These are phyloP conservation scores for Diplodus puntazzo DNA, from an alignment of 2,797 vertebrate species.

Conservation along the genomic window DNA sequence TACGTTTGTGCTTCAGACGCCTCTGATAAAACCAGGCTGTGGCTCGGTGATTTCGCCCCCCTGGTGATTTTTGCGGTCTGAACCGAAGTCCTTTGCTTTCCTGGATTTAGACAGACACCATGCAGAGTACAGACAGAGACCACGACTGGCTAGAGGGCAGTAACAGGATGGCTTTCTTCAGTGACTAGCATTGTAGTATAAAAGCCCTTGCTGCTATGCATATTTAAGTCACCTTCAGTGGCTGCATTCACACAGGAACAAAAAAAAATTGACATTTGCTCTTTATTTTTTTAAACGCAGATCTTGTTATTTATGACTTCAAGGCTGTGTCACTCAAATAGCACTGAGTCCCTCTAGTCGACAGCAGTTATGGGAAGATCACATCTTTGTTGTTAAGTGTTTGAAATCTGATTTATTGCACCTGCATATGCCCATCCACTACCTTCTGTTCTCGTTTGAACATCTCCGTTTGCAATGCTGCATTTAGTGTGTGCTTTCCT, in stretches of 20 bases:
- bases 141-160: conserved; percentile 76
- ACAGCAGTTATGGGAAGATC: conserved; percentile 24
- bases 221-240: conserved; percentile 79
- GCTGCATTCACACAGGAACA: conserved; percentile 60
- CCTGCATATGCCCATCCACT: conserved; percentile 40
- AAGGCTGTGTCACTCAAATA: conserved; percentile 27
- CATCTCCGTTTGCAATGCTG: conserved; percentile 51
- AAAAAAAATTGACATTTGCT: not conserved
- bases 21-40: conserved; percentile 62
- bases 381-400: conserved; percentile 23
- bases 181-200: conserved; percentile 74
- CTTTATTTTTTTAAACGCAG: conserved; percentile 21
- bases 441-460: conserved; percentile 32
- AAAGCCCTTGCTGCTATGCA: conserved; percentile 88
- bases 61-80: conserved; percentile 62
- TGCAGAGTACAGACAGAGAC: conserved; percentile 74
- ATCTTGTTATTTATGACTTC: conserved; percentile 29
- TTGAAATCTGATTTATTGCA: conserved; percentile 30
- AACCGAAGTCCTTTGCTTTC: conserved; percentile 59
- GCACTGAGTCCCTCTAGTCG: conserved; percentile 4
- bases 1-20: conserved; percentile 60
- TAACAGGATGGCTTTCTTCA: conserved; percentile 86
- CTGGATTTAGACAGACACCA: conserved; percentile 69
- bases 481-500: conserved; percentile 84
- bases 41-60: conserved; percentile 50